These are phyloP conservation scores for Galeruca laticollis DNA, from an alignment of 2,888 invertebrate genomes.

Conservation along the genomic window DNA sequence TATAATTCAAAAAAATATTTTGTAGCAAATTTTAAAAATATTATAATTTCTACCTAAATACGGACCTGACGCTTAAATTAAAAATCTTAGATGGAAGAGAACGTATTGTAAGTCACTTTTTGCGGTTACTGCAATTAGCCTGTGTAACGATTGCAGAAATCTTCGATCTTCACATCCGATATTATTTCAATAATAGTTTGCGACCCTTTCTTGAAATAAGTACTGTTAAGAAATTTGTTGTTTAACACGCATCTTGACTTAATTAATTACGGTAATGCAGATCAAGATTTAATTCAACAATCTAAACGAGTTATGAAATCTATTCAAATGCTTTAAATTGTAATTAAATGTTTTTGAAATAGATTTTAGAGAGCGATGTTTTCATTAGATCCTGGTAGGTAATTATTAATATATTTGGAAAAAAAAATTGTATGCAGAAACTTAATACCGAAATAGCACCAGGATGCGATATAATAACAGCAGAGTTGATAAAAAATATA, in stretches of 20 bases:
- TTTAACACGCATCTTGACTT: background rate
- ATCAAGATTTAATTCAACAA: background rate
- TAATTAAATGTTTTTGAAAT: background rate
- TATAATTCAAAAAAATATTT: too few species aligned
- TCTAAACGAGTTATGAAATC: too few species aligned
- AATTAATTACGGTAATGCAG: constrained; percentile 2
- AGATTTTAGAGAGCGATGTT: too few species aligned
- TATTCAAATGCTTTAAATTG: background rate
- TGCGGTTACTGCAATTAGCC: constrained; percentile 6
- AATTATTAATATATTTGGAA: too few species aligned
- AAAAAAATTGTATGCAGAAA: too few species aligned
- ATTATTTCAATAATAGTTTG: constrained; percentile 15
- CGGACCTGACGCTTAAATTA: background rate
- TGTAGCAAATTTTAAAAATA: too few species aligned
- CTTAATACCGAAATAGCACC: too few species aligned
- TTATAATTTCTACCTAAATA: background rate
- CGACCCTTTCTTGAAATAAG: constrained; percentile 4
- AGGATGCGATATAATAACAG: too few species aligned
- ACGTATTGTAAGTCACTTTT: constrained; percentile 7
- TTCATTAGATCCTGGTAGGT: too few species aligned
- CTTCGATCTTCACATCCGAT: constrained; percentile 23
- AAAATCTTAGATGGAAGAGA: constrained; percentile 12
- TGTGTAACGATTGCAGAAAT: constrained; percentile 17
- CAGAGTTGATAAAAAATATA: too few species aligned
- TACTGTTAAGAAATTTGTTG: constrained; percentile 1